Percentiles rank a stretch among this genome's conserved stretches.
Evolutionary conservation across 2,888 invertebrate species (phyloP).

Genomic region (Drosophila borborema): DNA sequence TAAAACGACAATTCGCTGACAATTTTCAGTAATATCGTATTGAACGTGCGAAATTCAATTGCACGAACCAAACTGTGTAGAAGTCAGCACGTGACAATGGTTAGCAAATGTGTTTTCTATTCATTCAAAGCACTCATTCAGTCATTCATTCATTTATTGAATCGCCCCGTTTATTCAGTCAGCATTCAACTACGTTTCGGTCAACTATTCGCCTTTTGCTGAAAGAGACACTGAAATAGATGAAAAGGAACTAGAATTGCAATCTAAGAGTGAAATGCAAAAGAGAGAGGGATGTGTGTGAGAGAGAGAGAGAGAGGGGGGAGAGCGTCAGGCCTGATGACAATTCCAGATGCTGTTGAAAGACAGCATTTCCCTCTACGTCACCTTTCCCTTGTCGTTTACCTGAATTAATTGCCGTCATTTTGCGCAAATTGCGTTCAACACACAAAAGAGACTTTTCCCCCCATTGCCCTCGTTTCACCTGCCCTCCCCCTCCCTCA

Average conservation of each 20-base stretch:
- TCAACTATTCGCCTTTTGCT: conserved; percentile 19
- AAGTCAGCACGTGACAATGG: conserved; percentile 75
- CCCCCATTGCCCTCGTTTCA: not conserved
- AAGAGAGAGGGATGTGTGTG: not conserved
- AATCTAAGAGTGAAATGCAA: not conserved
- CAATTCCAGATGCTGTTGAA: conserved; percentile 34
- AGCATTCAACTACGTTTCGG: conserved; percentile 15
- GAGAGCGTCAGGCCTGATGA: conserved; percentile 4
- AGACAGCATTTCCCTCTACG: not conserved
- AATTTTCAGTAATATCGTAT: conserved; percentile 25
- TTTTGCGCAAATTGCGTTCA: conserved; percentile 68
- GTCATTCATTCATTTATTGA: conserved; percentile 30
- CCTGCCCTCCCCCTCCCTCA: not conserved
- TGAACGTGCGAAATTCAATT: conserved; percentile 50
- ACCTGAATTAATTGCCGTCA: conserved; percentile 63
- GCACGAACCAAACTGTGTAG: conserved; percentile 22
- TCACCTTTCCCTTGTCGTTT: not conserved
- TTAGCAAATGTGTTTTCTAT: conserved; percentile 63
- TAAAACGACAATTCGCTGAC: conserved; percentile 20
- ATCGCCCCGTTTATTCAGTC: conserved; percentile 19
- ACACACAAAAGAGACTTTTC: conserved; percentile 43
- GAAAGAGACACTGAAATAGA: conserved; percentile 19
- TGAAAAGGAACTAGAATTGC: conserved; percentile 15
- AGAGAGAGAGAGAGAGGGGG: not conserved
- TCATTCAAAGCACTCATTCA: conserved; percentile 32